Conservation (phyloP, 2,113 vertebrate genomes). For the Petrocephalus microphthalmus region DNA sequence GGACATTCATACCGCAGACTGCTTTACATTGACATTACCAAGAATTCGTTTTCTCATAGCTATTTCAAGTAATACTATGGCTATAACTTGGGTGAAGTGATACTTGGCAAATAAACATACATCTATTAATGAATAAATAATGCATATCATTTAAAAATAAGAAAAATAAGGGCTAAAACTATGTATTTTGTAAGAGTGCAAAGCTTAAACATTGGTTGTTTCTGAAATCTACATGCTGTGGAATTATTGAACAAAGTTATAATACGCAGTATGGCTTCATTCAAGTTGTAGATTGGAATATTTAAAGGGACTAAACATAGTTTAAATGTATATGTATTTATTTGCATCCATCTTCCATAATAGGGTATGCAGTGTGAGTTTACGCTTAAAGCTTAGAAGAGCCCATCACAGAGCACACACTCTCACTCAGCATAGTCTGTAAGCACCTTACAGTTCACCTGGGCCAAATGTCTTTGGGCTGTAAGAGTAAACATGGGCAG, state of each 20-base stretch:
- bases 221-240: neutral
- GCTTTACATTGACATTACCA: conserved; percentile 5
- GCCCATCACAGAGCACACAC: neutral
- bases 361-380: neutral
- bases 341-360: neutral
- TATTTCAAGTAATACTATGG: neutral
- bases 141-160: neutral
- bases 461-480: neutral
- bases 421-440: neutral
- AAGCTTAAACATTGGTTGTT: neutral
- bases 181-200: neutral
- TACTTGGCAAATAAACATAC: neutral
- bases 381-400: neutral
- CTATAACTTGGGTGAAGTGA: neutral
- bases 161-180: neutral
- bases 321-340: neutral
- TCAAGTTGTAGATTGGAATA: no score
- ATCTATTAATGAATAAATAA: neutral
- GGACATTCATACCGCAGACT: neutral
- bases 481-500: neutral
- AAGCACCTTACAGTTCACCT: neutral
- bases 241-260: neutral
- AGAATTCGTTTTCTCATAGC: neutral
- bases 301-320: neutral
- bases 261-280: neutral